Evolutionary conservation across 2,888 invertebrate species (phyloP).

Genomic region (Homarus gammarus): DNA sequence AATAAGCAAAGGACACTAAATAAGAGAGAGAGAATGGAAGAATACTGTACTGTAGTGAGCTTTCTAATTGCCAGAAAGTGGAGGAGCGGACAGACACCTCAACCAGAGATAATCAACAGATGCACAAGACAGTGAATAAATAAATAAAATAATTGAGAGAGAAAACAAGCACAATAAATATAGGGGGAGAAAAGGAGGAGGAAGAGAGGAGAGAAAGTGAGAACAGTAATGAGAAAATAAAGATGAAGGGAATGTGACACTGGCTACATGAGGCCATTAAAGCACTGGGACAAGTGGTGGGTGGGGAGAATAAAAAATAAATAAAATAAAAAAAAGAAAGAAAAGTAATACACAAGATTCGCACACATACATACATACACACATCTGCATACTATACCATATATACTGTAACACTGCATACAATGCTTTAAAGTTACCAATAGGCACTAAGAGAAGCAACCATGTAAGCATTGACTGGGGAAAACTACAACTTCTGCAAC

Average conservation of each 20-base stretch:
- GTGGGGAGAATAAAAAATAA: too few species aligned
- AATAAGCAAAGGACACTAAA: slow-evolving; percentile 20
- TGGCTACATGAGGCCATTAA: too few species aligned
- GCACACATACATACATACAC: slow-evolving; percentile 10
- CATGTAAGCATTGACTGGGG: too few species aligned
- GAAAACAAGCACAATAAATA: not conserved
- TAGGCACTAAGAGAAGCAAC: not conserved
- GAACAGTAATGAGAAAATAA: not conserved
- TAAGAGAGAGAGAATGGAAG: not conserved
- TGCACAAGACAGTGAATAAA: too few species aligned
- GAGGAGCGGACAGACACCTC: too few species aligned
- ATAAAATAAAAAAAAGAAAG: too few species aligned
- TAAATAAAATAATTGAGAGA: slow-evolving; percentile 19
- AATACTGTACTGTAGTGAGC: too few species aligned
- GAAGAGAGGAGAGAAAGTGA: not conserved
- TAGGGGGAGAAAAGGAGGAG: not conserved
- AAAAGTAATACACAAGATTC: slow-evolving; percentile 9
- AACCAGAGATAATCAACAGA: too few species aligned
- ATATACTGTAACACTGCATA: not conserved
- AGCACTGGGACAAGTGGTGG: too few species aligned
- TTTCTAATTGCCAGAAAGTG: too few species aligned
- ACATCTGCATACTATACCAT: slow-evolving; percentile 12
- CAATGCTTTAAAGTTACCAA: not conserved
- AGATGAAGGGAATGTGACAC: too few species aligned
- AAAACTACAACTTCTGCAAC: too few species aligned